Evolutionary conservation across 2,113 vertebrate genomes (phyloP).

Genomic region (Gasterosteus aculeatus): DNA sequence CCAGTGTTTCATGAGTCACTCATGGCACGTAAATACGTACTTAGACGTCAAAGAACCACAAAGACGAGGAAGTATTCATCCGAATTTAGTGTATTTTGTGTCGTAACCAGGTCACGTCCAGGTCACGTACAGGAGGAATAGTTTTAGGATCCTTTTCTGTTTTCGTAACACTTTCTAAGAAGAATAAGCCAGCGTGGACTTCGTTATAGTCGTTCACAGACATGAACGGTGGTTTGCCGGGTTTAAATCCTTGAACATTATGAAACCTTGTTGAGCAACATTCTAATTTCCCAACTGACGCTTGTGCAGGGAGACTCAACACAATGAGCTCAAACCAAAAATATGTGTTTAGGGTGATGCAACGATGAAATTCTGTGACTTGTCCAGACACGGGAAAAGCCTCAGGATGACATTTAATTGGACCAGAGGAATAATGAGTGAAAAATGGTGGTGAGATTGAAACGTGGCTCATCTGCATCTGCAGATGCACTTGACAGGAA

Average conservation of each 20-base stretch:
- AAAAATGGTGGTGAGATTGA: conserved; percentile 40
- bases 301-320: not conserved
- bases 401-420: conserved; percentile 44
- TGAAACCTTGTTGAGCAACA: conserved; percentile 37
- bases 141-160: not conserved
- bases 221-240: not conserved
- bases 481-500: conserved; percentile 62
- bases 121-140: not conserved
- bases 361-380: conserved; percentile 21
- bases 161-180: not conserved
- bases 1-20: not conserved
- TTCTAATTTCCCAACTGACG: not conserved
- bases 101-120: not conserved
- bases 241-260: conserved; percentile 5
- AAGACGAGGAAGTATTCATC: not conserved
- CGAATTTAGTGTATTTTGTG: not conserved
- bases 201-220: not conserved
- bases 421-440: conserved; percentile 39
- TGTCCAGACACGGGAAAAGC: not conserved
- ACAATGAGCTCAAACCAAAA: not conserved
- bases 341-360: not conserved
- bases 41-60: not conserved
- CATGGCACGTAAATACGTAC: not conserved
- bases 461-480: conserved; percentile 60
- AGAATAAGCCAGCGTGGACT: not conserved